A percentile compares a stretch with the other conserved stretches of the same genome.
These are phyloP conservation scores for Protomyctophum bolini DNA, from an alignment of 2,113 vertebrate species.

Conservation along the genomic window DNA sequence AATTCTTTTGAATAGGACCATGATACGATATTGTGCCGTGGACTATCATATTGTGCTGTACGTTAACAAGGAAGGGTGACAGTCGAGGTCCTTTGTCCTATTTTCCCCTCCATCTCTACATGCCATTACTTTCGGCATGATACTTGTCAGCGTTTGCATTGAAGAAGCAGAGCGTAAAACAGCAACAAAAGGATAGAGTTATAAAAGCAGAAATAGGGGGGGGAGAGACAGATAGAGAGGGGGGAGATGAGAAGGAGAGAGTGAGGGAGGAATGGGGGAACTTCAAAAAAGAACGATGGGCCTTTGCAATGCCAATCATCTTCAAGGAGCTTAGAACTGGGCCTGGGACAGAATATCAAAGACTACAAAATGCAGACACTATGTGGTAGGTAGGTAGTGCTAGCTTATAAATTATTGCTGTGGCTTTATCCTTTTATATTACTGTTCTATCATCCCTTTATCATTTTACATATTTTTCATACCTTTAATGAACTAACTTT, in stretches of 20 bases:
- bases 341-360: slow-evolving; percentile 63
- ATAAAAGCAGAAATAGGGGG: slow-evolving; percentile 13
- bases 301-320: slow-evolving; percentile 68
- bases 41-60: slow-evolving; percentile 19
- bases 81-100: slow-evolving; percentile 32
- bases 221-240: slow-evolving; percentile 10
- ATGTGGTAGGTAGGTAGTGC: slow-evolving; percentile 39
- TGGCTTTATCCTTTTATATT: slow-evolving; percentile 52
- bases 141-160: slow-evolving; percentile 48
- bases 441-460: slow-evolving; percentile 37
- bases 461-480: slow-evolving; percentile 63
- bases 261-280: background rate
- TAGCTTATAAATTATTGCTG: slow-evolving; percentile 61
- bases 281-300: slow-evolving; percentile 35
- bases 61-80: slow-evolving; percentile 47
- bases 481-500: slow-evolving; percentile 59
- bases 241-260: slow-evolving; percentile 20
- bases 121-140: slow-evolving; percentile 57
- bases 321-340: slow-evolving; percentile 58
- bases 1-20: slow-evolving; percentile 9
- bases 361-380: slow-evolving; percentile 49
- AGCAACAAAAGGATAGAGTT: slow-evolving; percentile 53
- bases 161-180: slow-evolving; percentile 33
- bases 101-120: slow-evolving; percentile 28
- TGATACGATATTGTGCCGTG: too few species aligned